Conservation (phyloP, 2,113 vertebrate genomes). For the Bungarus multicinctus region DNA sequence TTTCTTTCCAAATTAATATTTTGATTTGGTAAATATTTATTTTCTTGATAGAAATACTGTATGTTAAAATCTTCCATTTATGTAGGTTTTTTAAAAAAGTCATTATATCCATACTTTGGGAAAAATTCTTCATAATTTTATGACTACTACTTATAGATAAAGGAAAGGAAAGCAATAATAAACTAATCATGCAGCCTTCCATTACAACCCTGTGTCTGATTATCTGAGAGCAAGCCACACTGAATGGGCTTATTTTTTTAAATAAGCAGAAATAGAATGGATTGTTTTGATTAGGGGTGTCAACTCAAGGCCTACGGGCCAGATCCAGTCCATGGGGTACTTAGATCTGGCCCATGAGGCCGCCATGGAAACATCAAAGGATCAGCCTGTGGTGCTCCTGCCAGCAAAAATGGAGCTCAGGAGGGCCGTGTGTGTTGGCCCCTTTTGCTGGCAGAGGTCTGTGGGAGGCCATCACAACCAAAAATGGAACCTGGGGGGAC, state of each 20-base stretch:
- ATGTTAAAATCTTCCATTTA: neutral
- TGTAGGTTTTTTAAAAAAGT: neutral
- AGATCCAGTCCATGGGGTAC: too few relatives aligned
- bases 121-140: neutral
- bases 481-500: too few relatives aligned
- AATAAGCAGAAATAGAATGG: neutral
- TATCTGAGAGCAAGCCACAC: neutral
- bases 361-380: too few relatives aligned
- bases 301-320: too few relatives aligned
- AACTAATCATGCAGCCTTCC: neutral
- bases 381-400: too few relatives aligned
- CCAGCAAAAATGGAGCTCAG: too few relatives aligned
- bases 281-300: neutral
- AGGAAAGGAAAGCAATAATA: neutral
- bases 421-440: too few relatives aligned
- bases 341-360: too few relatives aligned
- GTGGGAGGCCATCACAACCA: too few relatives aligned
- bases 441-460: too few relatives aligned
- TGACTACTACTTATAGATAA: neutral
- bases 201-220: neutral
- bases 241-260: neutral
- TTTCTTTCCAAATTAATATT: neutral
- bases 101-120: neutral
- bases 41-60: neutral
- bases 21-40: conserved; percentile 4